Percentiles rank a stretch among this genome's conserved stretches.
phyloP scores from a whole-genome alignment of 2,113 vertebrate species.

The Neogale vison region DNA sequence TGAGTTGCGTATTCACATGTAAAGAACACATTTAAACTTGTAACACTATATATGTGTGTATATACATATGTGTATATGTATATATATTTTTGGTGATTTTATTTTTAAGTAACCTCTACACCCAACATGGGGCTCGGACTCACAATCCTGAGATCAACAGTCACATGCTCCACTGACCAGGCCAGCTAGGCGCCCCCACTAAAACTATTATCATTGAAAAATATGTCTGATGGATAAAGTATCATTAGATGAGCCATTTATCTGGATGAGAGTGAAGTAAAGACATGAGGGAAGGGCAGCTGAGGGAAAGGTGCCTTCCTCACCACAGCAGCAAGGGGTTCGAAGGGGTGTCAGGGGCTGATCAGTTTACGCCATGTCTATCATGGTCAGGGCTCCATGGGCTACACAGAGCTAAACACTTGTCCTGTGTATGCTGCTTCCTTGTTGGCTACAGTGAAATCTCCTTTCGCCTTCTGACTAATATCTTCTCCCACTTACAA shows the following conservation, averaged over 20 bases:
- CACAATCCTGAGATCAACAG: neutral
- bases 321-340: neutral
- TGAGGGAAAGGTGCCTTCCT: neutral
- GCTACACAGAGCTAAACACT: neutral
- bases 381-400: rapidly evolving
- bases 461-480: neutral
- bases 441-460: neutral
- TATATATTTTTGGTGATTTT: neutral
- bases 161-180: neutral
- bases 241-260: neutral
- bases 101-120: neutral
- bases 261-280: neutral
- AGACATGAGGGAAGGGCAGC: neutral
- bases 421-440: neutral
- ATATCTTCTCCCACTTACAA: neutral
- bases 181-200: neutral
- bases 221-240: neutral
- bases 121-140: neutral
- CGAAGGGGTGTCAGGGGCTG: neutral
- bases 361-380: neutral
- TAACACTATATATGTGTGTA: too few relatives aligned
- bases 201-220: neutral
- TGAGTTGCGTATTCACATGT: neutral
- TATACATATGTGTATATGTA: too few relatives aligned
- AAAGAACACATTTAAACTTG: neutral